Evolutionary conservation across 2,888 invertebrate genomes (phyloP).

Genomic region (Caenorhabditis sp.): DNA sequence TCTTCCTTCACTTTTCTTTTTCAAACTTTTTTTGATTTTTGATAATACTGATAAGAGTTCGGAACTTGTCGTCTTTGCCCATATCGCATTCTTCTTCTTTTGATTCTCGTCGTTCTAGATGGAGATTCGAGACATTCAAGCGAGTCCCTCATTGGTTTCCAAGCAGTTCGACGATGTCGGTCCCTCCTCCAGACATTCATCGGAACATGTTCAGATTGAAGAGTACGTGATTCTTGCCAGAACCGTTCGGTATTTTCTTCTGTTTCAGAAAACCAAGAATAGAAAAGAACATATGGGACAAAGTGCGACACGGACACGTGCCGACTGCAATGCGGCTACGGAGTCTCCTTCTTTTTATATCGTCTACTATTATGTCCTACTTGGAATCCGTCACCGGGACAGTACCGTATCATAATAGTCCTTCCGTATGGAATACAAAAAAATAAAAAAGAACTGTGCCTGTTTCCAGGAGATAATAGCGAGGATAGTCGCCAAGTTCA

Average conservation of each 20-base stretch:
- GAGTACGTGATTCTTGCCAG: neutral
- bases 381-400: slow-evolving; percentile 19
- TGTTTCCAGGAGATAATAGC: slow-evolving; percentile 35
- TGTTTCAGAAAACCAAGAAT: neutral
- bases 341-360: slow-evolving; percentile 33
- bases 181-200: neutral
- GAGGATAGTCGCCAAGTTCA: slow-evolving; percentile 21
- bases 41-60: neutral
- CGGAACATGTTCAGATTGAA: neutral
- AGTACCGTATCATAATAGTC: neutral
- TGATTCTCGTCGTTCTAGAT: neutral
- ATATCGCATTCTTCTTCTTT: neutral
- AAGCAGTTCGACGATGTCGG: neutral
- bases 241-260: too few relatives aligned
- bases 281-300: slow-evolving; percentile 19
- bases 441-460: slow-evolving; percentile 5
- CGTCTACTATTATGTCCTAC: slow-evolving; percentile 13
- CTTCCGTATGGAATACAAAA: slow-evolving; percentile 4
- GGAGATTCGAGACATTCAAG: neutral
- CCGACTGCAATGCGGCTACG: slow-evolving; percentile 21
- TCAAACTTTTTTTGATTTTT: slow-evolving; percentile 1
- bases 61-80: neutral
- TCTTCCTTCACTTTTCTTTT: neutral
- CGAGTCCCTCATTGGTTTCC: neutral
- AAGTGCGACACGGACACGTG: slow-evolving; percentile 19